phyloP scores from a whole-genome alignment of 2,797 vertebrate genomes.

The Mormyrops boulengeri region DNA sequence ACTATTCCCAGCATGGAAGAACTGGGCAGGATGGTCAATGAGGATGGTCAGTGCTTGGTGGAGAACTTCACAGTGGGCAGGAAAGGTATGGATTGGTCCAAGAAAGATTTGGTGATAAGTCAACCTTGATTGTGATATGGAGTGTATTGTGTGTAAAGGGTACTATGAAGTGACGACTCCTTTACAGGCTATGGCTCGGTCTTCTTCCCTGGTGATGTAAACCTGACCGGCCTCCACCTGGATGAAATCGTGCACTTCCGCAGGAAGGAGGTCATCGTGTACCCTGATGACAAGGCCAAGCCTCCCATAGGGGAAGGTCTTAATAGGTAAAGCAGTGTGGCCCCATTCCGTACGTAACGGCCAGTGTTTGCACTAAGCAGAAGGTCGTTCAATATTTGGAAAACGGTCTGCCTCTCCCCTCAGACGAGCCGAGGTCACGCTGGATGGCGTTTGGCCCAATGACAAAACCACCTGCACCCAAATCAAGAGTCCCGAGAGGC shows the following conservation, averaged over 20 bases:
- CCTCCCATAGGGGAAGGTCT: slow-evolving; percentile 79
- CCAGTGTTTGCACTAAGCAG: not conserved
- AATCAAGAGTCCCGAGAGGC: slow-evolving; percentile 83
- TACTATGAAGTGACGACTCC: slow-evolving; percentile 1
- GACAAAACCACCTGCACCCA: slow-evolving; percentile 83
- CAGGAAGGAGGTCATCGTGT: slow-evolving; percentile 90
- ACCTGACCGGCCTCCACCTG: slow-evolving; percentile 77
- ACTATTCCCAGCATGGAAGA: slow-evolving; percentile 93
- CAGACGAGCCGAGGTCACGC: slow-evolving; percentile 85
- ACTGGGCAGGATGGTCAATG: slow-evolving; percentile 70
- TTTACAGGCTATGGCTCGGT: slow-evolving; percentile 83
- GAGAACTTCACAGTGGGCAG: slow-evolving; percentile 88
- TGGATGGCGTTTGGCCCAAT: slow-evolving; percentile 92
- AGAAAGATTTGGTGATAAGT: not conserved
- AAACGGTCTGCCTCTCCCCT: not conserved
- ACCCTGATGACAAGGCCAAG: slow-evolving; percentile 82
- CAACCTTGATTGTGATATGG: not conserved
- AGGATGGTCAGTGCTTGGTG: slow-evolving; percentile 76
- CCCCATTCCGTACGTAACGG: not conserved
- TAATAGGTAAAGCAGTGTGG: slow-evolving; percentile 68
- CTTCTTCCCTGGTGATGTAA: slow-evolving; percentile 84
- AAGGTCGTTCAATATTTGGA: not conserved
- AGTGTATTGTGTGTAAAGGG: not conserved
- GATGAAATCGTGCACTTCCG: slow-evolving; percentile 91
- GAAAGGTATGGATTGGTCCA: slow-evolving; percentile 65